Conservation (phyloP, 2,113 vertebrate genomes). For the Alligator sinensis region DNA sequence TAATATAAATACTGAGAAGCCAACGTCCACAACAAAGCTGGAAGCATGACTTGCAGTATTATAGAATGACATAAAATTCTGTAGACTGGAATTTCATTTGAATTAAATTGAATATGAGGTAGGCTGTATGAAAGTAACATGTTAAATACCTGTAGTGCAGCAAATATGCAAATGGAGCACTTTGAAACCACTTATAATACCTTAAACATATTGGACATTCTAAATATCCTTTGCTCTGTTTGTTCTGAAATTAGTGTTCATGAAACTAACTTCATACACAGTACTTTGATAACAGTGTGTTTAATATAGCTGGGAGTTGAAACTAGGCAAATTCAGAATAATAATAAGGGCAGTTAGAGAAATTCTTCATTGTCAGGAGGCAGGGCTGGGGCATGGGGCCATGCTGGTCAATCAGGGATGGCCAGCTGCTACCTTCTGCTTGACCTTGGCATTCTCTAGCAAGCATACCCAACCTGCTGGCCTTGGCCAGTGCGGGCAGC, state of each 20-base stretch:
- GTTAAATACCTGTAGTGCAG: neutral
- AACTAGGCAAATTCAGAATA: no score
- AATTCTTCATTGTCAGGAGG: no score
- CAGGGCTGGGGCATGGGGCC: no score
- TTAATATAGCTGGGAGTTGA: no score
- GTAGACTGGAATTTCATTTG: neutral
- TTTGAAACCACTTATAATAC: neutral
- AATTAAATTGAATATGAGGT: neutral
- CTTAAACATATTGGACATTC: neutral
- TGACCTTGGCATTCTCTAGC: no score
- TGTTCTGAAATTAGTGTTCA: neutral
- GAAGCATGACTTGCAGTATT: neutral
- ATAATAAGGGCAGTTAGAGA: no score
- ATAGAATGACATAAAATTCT: neutral
- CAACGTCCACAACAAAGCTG: neutral
- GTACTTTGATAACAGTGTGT: no score
- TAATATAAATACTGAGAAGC: neutral
- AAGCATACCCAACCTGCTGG: no score
- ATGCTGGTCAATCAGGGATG: no score
- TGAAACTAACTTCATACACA: neutral
- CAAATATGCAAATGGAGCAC: neutral
- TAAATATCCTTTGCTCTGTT: neutral
- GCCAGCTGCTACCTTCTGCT: no score
- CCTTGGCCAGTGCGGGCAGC: no score
- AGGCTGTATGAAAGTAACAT: neutral